Conservation (phyloP, 2,888 invertebrate genomes). For the Galerucella pusilla region DNA sequence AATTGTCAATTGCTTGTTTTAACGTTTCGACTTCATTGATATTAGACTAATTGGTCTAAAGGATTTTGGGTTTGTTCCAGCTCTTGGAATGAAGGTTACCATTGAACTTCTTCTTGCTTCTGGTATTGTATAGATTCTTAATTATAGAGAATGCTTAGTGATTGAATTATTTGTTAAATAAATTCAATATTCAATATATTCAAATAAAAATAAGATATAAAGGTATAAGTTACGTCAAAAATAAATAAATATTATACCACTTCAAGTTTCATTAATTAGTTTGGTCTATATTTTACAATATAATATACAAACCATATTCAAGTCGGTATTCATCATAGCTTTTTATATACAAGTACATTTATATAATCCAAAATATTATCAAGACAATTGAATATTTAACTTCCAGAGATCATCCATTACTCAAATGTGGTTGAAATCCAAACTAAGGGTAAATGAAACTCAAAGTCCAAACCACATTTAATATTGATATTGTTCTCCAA, state of each 20-base stretch:
- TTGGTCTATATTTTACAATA: constrained; percentile 2
- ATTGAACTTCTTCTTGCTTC: too few species aligned
- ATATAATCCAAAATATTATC: too few species aligned
- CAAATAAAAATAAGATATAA: background rate
- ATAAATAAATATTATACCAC: background rate
- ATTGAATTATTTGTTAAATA: background rate
- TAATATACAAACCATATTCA: constrained; percentile 1
- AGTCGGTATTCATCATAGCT: background rate
- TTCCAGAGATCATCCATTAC: too few species aligned
- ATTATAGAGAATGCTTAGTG: background rate
- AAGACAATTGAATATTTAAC: background rate
- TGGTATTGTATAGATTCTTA: constrained; percentile 1
- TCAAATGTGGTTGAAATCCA: too few species aligned
- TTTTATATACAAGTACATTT: background rate
- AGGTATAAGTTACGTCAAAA: background rate
- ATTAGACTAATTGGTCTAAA: too few species aligned
- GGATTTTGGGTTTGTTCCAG: too few species aligned
- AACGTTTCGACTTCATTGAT: too few species aligned
- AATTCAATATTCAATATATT: background rate
- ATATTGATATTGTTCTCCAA: too few species aligned
- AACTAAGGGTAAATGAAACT: too few species aligned
- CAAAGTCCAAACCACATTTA: too few species aligned
- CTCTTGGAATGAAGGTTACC: too few species aligned
- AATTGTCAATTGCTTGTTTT: too few species aligned
- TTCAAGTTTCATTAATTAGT: background rate